Percentiles rank a stretch among this genome's conserved stretches.
phyloP scores from a whole-genome alignment of 2,888 invertebrate genomes.

The Bugulina stolonifera region DNA sequence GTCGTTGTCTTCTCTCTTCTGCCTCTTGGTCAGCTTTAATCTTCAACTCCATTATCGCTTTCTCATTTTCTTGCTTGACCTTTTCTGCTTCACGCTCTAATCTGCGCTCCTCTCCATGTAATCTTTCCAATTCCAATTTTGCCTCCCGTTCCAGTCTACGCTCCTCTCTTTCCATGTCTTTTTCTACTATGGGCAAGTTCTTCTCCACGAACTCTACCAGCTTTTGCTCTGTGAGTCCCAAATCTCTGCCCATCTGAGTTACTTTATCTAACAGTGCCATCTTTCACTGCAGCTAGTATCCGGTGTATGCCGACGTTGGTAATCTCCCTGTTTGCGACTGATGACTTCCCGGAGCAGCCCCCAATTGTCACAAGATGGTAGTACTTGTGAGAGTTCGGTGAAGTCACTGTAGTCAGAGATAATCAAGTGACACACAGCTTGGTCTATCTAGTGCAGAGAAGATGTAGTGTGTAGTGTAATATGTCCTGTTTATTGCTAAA shows the following conservation, averaged over 20 bases:
- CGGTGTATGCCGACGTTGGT: not conserved
- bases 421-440: too few species aligned
- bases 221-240: not conserved
- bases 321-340: not conserved
- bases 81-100: too few species aligned
- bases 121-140: too few species aligned
- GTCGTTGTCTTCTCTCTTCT: not conserved
- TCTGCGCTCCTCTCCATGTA: too few species aligned
- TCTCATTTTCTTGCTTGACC: too few species aligned
- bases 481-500: too few species aligned
- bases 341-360: not conserved
- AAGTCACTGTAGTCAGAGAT: too few species aligned
- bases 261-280: not conserved
- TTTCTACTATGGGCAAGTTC: not conserved
- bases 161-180: not conserved
- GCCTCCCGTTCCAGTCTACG: not conserved
- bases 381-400: too few species aligned
- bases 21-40: not conserved
- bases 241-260: not conserved
- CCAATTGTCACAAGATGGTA: not conserved
- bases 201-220: not conserved
- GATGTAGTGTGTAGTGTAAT: too few species aligned
- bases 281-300: not conserved
- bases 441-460: too few species aligned
- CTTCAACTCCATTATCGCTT: not conserved